Evolutionary conservation across 2,113 vertebrate species (phyloP).

Genomic region (Psammodynastes pulverulentus): DNA sequence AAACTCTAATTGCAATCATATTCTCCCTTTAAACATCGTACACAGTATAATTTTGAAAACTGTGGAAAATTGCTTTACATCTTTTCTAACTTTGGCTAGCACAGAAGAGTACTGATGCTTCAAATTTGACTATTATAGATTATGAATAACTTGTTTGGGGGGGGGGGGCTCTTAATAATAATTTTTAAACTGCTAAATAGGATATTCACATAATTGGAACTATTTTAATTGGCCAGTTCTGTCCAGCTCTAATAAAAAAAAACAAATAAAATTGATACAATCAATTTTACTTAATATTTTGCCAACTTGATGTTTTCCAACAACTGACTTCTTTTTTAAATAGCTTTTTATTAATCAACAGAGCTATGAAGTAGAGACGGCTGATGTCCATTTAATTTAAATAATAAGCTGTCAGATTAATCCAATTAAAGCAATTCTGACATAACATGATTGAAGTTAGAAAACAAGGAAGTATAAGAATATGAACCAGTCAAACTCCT

Average conservation of each 20-base stretch:
- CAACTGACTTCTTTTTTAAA: conserved; percentile 9
- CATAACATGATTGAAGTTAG: conserved; percentile 8
- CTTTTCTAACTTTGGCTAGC: neutral
- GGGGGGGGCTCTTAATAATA: neutral
- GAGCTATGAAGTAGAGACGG: conserved; percentile 10
- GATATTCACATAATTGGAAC: conserved; percentile 1
- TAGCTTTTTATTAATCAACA: conserved; percentile 1
- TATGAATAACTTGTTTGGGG: neutral
- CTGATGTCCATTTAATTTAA: conserved; percentile 16
- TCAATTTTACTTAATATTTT: conserved; percentile 7
- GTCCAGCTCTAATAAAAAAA: neutral
- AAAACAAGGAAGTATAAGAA: neutral
- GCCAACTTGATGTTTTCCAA: neutral
- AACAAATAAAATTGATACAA: neutral
- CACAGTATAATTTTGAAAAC: neutral
- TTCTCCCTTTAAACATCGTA: neutral
- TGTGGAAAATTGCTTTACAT: neutral
- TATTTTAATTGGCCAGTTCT: conserved; percentile 6
- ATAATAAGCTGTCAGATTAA: conserved; percentile 14
- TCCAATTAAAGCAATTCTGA: conserved; percentile 9
- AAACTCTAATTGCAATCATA: neutral
- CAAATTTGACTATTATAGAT: neutral
- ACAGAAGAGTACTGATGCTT: neutral
- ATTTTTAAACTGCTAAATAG: neutral
- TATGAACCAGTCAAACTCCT: neutral